Evolutionary conservation across 2,797 vertebrate genomes (phyloP), one percentile per base, ranked within the genome.

Genomic region (Falco columbarius): DNA sequence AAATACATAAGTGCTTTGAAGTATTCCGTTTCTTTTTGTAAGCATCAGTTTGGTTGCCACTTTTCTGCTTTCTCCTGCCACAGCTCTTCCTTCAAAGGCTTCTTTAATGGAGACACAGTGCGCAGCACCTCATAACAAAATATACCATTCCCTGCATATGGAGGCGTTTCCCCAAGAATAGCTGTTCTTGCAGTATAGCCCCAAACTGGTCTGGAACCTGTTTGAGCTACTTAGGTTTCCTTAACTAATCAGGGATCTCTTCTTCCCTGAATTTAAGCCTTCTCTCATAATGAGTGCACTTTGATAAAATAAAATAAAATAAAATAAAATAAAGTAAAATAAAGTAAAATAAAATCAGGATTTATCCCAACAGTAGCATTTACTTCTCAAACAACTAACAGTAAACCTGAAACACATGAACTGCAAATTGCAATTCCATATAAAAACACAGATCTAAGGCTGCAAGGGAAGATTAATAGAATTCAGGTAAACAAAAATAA

Each of bases 401-500:
- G 51, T 46, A 79, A 79, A 82, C 14, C 47, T 56, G 51, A 66
- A 77, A 79, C 47, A 47, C n/a, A 34, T 30, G 54, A 83, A 54
- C 12, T 38, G 36, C 15, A 86, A 93, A 95, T 88, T 72, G 34
- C 82, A 94, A 94, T 91, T 91, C 40, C 38, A 44, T 38, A 40
- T 49, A 55, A 94, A 91, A 94, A 24, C 34, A 56, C 36, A 68
- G 32, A 83, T 81, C 30, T 92, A 81, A 91, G 54, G 30, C 71
- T 81, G 72, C 40, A 81, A 86, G 9, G 32, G 21, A 83, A 88
- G 75, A 92, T 68, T 67, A 92, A 88, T 47, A 91, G 26, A 88
- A 91, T 83, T 81, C 84, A 91, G 61, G 61, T 91, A 96, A 96
- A 94, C 80, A 94, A 93, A 96, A 89, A 90, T 81, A 80, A 95